Conservation (phyloP, 2,113 vertebrate genomes). For the Pycnonotus jocosus region DNA sequence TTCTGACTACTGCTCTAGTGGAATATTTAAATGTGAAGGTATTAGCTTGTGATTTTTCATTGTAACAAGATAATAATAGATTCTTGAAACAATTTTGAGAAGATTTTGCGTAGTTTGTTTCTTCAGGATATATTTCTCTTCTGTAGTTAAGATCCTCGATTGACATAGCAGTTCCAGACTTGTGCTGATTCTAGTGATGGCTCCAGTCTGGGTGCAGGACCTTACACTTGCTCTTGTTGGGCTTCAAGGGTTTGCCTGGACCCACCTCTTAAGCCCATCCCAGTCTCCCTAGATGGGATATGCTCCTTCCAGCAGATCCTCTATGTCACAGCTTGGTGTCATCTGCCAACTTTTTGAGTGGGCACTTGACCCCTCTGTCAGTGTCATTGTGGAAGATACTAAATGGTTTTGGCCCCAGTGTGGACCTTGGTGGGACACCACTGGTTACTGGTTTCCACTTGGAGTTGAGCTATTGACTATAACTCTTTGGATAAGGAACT, state of each 20-base stretch:
- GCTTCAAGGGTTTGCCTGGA: background rate
- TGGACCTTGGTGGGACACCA: too few species aligned
- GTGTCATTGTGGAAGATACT: accelerated
- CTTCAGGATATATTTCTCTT: background rate
- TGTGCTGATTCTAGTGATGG: background rate
- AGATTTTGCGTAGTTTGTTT: background rate
- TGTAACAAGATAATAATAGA: background rate
- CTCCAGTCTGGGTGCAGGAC: background rate
- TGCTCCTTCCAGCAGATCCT: accelerated
- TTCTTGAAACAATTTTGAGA: background rate
- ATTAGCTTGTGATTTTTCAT: background rate
- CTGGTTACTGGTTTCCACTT: accelerated
- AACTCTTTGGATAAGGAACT: background rate
- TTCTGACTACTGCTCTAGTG: background rate
- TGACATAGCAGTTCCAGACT: background rate
- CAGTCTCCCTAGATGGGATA: background rate
- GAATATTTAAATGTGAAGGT: background rate
- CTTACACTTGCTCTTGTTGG: background rate
- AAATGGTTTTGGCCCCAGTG: background rate
- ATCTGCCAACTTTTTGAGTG: background rate
- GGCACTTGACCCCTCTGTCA: accelerated
- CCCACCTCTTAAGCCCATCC: background rate
- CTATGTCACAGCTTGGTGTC: background rate
- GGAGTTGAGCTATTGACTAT: background rate
- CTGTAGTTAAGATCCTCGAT: background rate